Evolutionary conservation across 2,113 vertebrate genomes (phyloP), one percentile per base, ranked within the genome.

Genomic region (Smithornis capensis): DNA sequence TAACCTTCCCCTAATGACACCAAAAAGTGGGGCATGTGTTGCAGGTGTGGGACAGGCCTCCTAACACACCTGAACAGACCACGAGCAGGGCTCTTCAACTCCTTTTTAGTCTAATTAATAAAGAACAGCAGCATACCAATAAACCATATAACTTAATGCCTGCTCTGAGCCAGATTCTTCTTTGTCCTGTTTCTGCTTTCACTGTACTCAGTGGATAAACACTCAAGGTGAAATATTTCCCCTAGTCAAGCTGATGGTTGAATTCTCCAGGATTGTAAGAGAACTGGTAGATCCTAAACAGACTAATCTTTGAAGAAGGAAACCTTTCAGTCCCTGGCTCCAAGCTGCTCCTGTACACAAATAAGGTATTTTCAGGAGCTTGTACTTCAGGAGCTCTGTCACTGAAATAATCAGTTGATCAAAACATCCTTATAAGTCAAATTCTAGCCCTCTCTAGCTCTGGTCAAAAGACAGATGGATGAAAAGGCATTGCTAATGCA

Each of bases 401-500:
- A 38, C 73, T 49, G 53, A 87, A 96, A 93, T 84, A 92, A 94
- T 93, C 90, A 93, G 60, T 94, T 86, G 85, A 95, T 94, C 94
- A 96, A 95, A 95, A 96, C 76, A 91, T 71, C 71, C 94, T 60
- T 95, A 71, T 78, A 95, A 96, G 92, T 94, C 81, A 92, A 94
- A 90, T 56, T 78, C 88, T 90, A 95, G 63, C 87, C 87, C 82
- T 94, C 87, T 96, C 82, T 73, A 90, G 63, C 89, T 96, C 80
- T 83, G 92, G 94, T 92, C 93, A 95, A 90, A 95, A 96, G 89
- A 97, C 91, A 94, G 93, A 94, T 83, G 91, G 95, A 97, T 95
- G 90, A 95, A 96, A 96, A 96, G 90, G 83, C 90, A 90, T 86
- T 83, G 68, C 86, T 97, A 94, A 96, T 96, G 93, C 90, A 95